Evolutionary conservation across 2,797 vertebrate genomes (phyloP).

Genomic region (Cynodonichthys magdalenae): DNA sequence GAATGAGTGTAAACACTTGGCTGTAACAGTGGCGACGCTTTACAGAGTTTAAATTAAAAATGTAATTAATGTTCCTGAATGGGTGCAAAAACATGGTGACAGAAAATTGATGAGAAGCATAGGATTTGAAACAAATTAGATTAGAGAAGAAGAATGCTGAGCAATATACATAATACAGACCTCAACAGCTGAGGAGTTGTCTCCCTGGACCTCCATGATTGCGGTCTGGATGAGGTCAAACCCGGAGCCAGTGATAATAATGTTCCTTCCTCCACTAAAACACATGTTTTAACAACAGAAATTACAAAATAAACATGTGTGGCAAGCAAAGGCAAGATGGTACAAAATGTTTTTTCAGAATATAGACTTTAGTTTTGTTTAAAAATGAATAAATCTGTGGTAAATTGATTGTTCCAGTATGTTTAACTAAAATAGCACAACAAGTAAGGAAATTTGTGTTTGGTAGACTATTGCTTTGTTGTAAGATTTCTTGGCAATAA

Average conservation of each 20-base stretch:
- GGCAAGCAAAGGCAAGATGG: conserved; percentile 3
- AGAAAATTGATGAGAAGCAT: conserved; percentile 13
- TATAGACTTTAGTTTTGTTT: no score
- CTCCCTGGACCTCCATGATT: conserved; percentile 60
- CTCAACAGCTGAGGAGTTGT: conserved; percentile 48
- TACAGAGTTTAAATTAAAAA: conserved; percentile 33
- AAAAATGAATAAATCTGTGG: no score
- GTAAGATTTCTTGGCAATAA: no score
- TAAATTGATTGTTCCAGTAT: no score
- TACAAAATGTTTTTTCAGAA: no score
- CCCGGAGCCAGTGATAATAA: conserved; percentile 87
- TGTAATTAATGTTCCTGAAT: conserved; percentile 23
- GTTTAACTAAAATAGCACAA: no score
- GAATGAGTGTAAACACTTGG: background rate
- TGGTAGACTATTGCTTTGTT: no score
- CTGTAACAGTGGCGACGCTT: conserved; percentile 16
- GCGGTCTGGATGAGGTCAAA: conserved; percentile 86
- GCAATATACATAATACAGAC: conserved; percentile 37
- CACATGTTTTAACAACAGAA: conserved; percentile 16
- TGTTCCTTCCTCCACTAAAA: conserved; percentile 92
- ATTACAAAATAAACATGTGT: conserved; percentile 8
- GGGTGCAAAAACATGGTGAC: conserved; percentile 6
- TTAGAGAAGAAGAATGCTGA: conserved; percentile 17
- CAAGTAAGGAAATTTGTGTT: no score
- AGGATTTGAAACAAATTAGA: conserved; percentile 5